Base-by-base conservation (phyloP, 1,140 invertebrate genomes). In the Tachypleus tridentatus region DNA sequence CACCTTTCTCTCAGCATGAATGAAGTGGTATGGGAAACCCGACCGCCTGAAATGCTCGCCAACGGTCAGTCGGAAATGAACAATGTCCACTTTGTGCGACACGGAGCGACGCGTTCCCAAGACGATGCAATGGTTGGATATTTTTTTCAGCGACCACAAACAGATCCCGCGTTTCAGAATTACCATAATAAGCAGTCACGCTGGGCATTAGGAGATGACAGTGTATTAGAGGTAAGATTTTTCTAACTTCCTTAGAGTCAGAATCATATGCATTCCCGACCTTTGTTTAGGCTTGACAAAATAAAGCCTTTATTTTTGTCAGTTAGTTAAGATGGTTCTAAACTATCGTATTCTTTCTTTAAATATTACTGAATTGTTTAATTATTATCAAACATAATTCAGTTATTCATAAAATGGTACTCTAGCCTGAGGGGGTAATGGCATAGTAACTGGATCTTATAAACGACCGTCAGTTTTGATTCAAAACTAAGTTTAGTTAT, bases 101-200 rank as follows among this genome's bases (percentile, higher is more conserved):
- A 64, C 11, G 63, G 64, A 57, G 61, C 67, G 51, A 60, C 63
- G 10, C 29, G 70, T 50, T 67, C 65, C 67, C 87, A 89, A 78
- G 89, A 92, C 76, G 90, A 92, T 81, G 87, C 87, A 62, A 86
- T 87, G 74, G 88, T 92, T 67, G 86, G 88, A 71, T 93, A 93
- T 76, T 86, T 90, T 64, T 93, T 89, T 77, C 89, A 91, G 79
- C 78, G 89, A 70, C 84, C 85, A 48, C 85, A 87, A 64, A 82
- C 83, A 64, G 88, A 91, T 74, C 80, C 83, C 59, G 87, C 88
- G 72, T 85, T 88, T 73, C 85, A 84, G 70, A 83, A 70, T 60
- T 79, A 78, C 66, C 70, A 65, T 47, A 88, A 87, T 76, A 85
- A 86, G 73, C 74, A 81, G 49, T 75, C 80, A 5, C 80, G 88